Evolutionary conservation across 2,888 invertebrate species (phyloP).

Genomic region (Synergus itoensis): DNA sequence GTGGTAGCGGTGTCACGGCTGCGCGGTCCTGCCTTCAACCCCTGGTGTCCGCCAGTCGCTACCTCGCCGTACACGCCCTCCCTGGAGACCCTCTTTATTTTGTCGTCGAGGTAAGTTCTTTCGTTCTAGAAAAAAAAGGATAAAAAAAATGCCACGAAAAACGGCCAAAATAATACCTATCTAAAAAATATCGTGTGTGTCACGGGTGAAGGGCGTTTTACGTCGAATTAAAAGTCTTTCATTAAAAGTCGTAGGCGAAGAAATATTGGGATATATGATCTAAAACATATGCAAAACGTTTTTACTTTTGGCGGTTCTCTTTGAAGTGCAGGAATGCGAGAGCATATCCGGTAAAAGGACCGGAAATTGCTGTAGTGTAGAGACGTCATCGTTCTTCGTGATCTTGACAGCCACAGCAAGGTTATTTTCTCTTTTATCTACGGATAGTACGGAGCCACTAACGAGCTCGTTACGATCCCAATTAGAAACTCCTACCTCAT

Average conservation of each 20-base stretch:
- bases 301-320: background rate
- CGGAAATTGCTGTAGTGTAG: slow-evolving; percentile 38
- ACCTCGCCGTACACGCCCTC: slow-evolving; percentile 77
- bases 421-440: slow-evolving; percentile 49
- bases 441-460: slow-evolving; percentile 50
- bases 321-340: slow-evolving; percentile 16
- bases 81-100: slow-evolving; percentile 80
- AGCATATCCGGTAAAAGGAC: slow-evolving; percentile 36
- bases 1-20: slow-evolving; percentile 78
- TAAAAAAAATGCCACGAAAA: too few relatives aligned
- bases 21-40: slow-evolving; percentile 78
- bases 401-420: slow-evolving; percentile 46
- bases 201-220: too few relatives aligned
- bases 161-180: too few relatives aligned
- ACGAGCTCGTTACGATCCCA: slow-evolving; percentile 58
- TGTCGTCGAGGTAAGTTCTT: slow-evolving; percentile 74
- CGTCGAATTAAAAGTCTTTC: too few relatives aligned
- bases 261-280: too few relatives aligned
- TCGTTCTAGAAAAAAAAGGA: background rate
- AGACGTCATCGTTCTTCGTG: slow-evolving; percentile 9
- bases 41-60: slow-evolving; percentile 78
- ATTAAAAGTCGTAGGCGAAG: too few relatives aligned
- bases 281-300: too few relatives aligned
- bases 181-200: too few relatives aligned
- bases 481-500: slow-evolving; percentile 52